phyloP scores from a whole-genome alignment of 1,140 invertebrate species.

The Agrypnia vestita region DNA sequence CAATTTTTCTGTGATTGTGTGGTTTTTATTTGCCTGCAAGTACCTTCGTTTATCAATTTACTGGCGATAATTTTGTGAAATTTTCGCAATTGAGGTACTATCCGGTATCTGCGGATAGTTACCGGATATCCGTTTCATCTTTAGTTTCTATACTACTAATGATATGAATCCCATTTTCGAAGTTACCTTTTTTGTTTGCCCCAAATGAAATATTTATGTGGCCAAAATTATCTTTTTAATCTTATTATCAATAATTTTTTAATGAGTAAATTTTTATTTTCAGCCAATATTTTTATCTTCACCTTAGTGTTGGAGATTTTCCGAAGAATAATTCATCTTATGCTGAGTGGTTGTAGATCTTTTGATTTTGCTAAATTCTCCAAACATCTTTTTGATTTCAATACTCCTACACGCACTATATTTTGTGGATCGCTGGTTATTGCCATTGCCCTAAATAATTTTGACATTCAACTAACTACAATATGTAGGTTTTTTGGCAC shows the following conservation, averaged over 20 bases:
- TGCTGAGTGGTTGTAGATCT: neutral
- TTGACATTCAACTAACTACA: neutral
- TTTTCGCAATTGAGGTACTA: too few species aligned
- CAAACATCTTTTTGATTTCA: conserved; percentile 10
- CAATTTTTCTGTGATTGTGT: too few species aligned
- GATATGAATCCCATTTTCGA: too few species aligned
- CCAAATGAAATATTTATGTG: too few species aligned
- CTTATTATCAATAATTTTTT: neutral
- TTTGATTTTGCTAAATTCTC: neutral
- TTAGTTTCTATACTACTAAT: too few species aligned
- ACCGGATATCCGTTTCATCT: too few species aligned
- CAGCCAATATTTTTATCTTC: neutral
- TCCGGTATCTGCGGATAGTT: too few species aligned
- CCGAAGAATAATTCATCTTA: neutral
- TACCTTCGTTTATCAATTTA: too few species aligned
- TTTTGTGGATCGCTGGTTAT: neutral
- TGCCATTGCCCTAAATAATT: neutral
- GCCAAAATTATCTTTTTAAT: too few species aligned
- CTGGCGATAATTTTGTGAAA: too few species aligned
- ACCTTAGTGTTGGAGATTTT: neutral
- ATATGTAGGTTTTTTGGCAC: neutral
- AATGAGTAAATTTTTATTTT: conserved; percentile 13
- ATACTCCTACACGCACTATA: neutral
- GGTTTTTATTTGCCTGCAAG: too few species aligned
- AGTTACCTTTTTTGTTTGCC: too few species aligned